Percentiles rank a stretch among this genome's conserved stretches.
These are phyloP conservation scores for Polymixis lichenea DNA, from an alignment of 2,888 invertebrate species.

Conservation along the genomic window DNA sequence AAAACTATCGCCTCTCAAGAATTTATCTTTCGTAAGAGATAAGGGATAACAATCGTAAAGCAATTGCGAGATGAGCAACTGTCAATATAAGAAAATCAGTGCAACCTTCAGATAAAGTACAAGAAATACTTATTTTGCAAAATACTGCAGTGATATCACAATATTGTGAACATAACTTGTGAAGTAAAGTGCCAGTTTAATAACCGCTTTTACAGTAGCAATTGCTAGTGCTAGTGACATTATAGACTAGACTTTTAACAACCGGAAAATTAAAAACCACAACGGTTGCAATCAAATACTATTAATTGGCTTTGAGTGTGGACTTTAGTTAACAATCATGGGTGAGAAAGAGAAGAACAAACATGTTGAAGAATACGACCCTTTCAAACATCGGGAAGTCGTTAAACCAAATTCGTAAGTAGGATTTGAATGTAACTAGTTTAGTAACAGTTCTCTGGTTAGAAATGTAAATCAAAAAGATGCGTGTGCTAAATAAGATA, in stretches of 20 bases:
- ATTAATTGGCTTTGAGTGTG: constrained; percentile 7
- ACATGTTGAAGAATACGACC: constrained; percentile 76
- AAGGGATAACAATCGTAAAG: constrained; percentile 48
- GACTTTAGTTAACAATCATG: constrained; percentile 43
- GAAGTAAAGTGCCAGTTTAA: constrained; percentile 21
- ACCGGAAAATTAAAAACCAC: constrained; percentile 31
- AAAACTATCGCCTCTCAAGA: constrained; percentile 23
- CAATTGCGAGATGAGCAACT: constrained; percentile 36
- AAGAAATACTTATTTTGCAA: constrained; percentile 20
- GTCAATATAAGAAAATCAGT: constrained; percentile 42
- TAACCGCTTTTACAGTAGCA: constrained; percentile 2
- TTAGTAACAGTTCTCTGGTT: not conserved
- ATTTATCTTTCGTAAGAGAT: constrained; percentile 57
- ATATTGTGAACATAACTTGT: constrained; percentile 3
- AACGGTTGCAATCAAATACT: not conserved
- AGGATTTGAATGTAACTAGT: constrained; percentile 12
- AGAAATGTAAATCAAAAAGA: constrained; percentile 28
- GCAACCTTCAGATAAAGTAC: constrained; percentile 20
- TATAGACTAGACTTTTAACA: constrained; percentile 12
- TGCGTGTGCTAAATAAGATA: constrained; percentile 28
- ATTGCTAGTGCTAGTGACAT: constrained; percentile 10
- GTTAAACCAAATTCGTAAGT: constrained; percentile 86
- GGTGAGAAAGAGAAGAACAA: constrained; percentile 49
- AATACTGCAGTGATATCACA: constrained; percentile 30
- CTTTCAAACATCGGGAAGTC: constrained; percentile 83